phyloP scores from a whole-genome alignment of 92 coral and sea anemone species.

The Parazoanthus atlanticus region DNA sequence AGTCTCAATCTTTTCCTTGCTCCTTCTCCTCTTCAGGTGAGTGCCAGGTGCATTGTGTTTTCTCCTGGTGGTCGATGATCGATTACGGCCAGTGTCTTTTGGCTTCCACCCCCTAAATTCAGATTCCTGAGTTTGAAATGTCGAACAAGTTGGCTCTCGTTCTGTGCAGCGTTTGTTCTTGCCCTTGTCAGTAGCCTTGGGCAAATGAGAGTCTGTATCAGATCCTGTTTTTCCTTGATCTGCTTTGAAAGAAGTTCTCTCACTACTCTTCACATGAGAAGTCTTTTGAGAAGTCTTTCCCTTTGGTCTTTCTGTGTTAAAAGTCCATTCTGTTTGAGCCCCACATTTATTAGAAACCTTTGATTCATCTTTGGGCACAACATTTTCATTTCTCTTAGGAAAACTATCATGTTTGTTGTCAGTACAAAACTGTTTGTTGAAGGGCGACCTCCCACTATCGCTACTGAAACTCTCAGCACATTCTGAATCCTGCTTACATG shows the following conservation, averaged over 20 bases:
- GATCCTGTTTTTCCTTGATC: background rate
- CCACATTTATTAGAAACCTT: background rate
- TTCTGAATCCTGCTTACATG: background rate
- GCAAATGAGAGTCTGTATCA: constrained; percentile 7
- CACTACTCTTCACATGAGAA: background rate
- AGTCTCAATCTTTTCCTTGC: constrained; percentile 16
- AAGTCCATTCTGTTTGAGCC: background rate
- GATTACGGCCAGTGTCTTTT: background rate
- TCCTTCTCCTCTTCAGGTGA: constrained; percentile 11
- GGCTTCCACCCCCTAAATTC: constrained; percentile 23
- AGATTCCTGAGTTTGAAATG: constrained; percentile 9
- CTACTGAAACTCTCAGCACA: background rate
- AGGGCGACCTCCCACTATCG: background rate
- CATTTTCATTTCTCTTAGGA: background rate
- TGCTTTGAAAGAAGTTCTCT: background rate
- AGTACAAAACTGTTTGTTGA: background rate
- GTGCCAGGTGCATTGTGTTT: constrained; percentile 17
- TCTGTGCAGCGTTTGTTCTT: background rate
- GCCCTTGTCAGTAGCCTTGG: background rate
- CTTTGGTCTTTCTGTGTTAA: background rate
- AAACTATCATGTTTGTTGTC: background rate
- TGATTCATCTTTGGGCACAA: background rate
- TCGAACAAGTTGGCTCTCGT: background rate
- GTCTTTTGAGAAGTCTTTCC: background rate
- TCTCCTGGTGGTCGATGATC: background rate